Evolutionary conservation across 2,113 vertebrate species (phyloP).

Genomic region (Malurus elegans): DNA sequence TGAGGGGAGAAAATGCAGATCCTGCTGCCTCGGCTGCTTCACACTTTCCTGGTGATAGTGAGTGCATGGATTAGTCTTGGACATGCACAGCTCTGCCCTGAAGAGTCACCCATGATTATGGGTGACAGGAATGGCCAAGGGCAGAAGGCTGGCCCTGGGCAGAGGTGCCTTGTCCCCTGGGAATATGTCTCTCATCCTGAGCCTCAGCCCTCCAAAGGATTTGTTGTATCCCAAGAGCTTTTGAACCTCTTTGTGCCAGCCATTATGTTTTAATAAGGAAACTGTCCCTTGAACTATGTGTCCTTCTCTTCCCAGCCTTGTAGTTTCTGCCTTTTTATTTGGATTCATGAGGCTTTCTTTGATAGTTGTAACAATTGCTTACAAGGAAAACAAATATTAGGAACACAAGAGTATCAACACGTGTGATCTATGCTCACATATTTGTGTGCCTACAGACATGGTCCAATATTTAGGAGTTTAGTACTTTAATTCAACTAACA

Average conservation of each 20-base stretch:
- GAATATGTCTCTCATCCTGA: accelerated
- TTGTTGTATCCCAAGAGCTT: accelerated
- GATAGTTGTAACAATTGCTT: not conserved
- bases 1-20: not conserved
- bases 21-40: not conserved
- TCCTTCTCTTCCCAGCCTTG: not conserved
- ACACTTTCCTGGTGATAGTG: not conserved
- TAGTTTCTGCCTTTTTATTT: not conserved
- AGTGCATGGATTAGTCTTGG: not conserved
- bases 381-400: not conserved
- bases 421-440: not conserved
- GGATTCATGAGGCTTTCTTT: not conserved
- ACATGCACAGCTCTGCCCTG: not conserved
- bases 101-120: accelerated
- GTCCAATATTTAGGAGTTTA: not conserved
- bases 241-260: not conserved
- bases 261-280: not conserved
- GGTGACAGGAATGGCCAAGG: accelerated
- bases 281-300: not conserved
- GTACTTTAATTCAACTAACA: not conserved
- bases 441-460: not conserved
- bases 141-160: not conserved
- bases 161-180: not conserved
- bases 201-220: not conserved
- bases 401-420: not conserved